Conservation (phyloP, 2,113 vertebrate species). For the Ceyx cyanopectus region DNA sequence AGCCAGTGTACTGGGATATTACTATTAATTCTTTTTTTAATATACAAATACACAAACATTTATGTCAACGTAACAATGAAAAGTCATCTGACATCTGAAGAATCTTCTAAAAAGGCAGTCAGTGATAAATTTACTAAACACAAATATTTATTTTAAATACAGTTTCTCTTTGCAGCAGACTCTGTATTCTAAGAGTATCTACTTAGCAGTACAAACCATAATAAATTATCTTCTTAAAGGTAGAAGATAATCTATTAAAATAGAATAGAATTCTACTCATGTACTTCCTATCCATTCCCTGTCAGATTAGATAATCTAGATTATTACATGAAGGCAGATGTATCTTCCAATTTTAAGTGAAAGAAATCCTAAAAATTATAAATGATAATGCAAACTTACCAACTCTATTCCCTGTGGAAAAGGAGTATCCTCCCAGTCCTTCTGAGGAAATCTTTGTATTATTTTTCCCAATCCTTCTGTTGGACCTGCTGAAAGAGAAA, state of each 20-base stretch:
- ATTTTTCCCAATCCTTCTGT: conserved; percentile 95
- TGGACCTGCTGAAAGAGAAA: conserved; percentile 80
- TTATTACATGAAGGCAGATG: background rate
- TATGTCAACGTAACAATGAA: background rate
- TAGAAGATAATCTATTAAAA: too few relatives aligned
- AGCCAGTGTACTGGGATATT: background rate
- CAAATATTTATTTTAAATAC: background rate
- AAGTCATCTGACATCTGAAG: background rate
- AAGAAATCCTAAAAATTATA: background rate
- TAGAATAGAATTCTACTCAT: background rate
- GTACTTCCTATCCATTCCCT: background rate
- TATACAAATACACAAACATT: background rate
- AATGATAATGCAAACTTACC: conserved; percentile 80
- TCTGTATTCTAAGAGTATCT: background rate
- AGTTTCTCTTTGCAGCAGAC: background rate
- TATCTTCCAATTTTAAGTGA: fast-evolving
- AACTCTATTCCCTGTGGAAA: conserved; percentile 98
- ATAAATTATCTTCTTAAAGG: background rate
- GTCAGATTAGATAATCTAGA: background rate
- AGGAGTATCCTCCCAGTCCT: conserved; percentile 95
- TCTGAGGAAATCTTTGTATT: conserved; percentile 95
- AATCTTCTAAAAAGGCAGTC: background rate
- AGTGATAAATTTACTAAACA: background rate
- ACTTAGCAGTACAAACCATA: background rate
- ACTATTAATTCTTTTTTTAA: background rate